Conservation (phyloP, 1,140 invertebrate genomes). For the Stratiolaelaps scimitus region DNA sequence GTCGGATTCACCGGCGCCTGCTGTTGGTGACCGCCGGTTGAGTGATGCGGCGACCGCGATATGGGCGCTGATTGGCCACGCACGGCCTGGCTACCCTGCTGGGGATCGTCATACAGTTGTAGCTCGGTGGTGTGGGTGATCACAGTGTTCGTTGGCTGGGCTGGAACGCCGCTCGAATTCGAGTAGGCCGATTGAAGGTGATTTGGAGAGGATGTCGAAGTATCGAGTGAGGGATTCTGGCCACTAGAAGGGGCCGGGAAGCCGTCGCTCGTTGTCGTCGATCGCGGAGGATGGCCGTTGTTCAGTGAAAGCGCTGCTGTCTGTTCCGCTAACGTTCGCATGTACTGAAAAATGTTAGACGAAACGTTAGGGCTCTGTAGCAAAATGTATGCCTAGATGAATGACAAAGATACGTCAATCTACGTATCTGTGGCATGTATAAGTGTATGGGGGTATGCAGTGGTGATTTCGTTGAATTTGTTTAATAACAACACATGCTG, state of each 20-base stretch:
- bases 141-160: neutral
- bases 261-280: neutral
- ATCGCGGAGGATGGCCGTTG: neutral
- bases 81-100: conserved; percentile 36
- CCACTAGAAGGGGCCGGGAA: too few species aligned
- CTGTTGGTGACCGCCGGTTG: too few species aligned
- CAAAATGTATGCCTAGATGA: neutral
- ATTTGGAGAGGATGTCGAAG: too few species aligned
- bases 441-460: too few species aligned
- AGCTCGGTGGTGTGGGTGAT: conserved; percentile 29
- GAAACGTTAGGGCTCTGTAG: neutral
- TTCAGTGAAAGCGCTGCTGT: conserved; percentile 10
- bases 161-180: too few species aligned
- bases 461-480: too few species aligned
- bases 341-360: conserved; percentile 12
- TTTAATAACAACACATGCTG: too few species aligned
- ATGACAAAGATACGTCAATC: neutral
- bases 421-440: conserved; percentile 49
- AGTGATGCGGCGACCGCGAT: too few species aligned
- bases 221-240: too few species aligned
- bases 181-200: too few species aligned
- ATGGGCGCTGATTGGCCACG: too few species aligned
- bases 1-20: too few species aligned
- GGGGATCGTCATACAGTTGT: conserved; percentile 35
- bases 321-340: neutral